Conservation (phyloP, 2,797 vertebrate species). For the Acrossocheilus wenchowensis region DNA sequence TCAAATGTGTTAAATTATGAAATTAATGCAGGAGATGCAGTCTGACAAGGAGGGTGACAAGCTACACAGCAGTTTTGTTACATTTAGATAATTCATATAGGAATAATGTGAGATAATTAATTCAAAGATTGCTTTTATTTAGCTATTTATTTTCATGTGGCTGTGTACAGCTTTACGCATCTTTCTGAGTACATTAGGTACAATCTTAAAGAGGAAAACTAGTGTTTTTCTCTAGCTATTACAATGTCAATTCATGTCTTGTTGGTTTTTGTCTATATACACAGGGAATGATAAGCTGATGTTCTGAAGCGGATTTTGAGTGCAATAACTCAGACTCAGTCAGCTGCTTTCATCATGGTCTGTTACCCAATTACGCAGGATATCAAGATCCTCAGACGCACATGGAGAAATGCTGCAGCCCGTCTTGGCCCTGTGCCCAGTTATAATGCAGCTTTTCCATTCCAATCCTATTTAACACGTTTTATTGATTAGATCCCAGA, state of each 20-base stretch:
- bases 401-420: background rate
- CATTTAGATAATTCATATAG: background rate
- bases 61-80: background rate
- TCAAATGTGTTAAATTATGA: background rate
- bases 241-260: background rate
- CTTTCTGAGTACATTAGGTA: background rate
- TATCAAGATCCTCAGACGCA: constrained; percentile 12
- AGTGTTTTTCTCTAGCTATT: background rate
- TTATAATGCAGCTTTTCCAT: constrained; percentile 34
- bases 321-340: constrained; percentile 4
- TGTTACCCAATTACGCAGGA: constrained; percentile 17
- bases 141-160: background rate
- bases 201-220: background rate
- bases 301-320: constrained; percentile 15
- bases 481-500: constrained; percentile 42
- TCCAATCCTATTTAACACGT: constrained; percentile 28
- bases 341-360: constrained; percentile 2
- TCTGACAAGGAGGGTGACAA: background rate
- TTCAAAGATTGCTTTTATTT: background rate
- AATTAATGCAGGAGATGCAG: background rate
- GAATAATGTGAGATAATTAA: background rate
- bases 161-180: background rate
- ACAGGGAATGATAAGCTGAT: background rate
- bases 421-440: constrained; percentile 13
- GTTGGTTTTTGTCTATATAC: background rate